Base-by-base conservation (phyloP, 2,888 invertebrate genomes). In the Andrena praecox region DNA sequence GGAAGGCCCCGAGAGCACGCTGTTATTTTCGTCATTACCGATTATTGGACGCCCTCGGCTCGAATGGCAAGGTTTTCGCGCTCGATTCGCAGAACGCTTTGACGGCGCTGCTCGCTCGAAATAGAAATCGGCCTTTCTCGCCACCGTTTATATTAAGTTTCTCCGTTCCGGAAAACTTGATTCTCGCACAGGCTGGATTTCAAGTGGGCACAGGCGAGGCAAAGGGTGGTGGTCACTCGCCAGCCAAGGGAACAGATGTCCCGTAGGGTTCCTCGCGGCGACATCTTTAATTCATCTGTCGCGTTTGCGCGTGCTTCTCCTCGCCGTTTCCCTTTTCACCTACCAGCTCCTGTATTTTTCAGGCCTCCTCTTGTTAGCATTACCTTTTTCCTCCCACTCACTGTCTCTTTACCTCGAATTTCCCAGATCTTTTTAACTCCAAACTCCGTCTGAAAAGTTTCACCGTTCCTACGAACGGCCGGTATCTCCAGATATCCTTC, bases 101-200 rank as follows among this genome's bases (percentile, higher is more conserved):
- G 24, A 54, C 60, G 29, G 20, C 70, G 70, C 42, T 16, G 29
- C 64, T 42, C 24, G 12, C 52, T 67, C 33, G 79, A 78, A 78
- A 78, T 78, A 78, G 78, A 78, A 78, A 74, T 78, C 78, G 67
- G 62, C 74, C 78, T 74, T 78, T 73, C 78, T 63, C 66, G 73
- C 20, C 77, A 56, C 31, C 63, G 42, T 63, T 52, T 59, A 50
- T 60, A 72, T 62, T 48, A 63, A 74, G 68, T 78, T 78, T 78
- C 78, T 64, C 75, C 63, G 67, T 78, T 63, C 27, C 74, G 68
- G 54, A 77, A 77, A 67, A 72, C 72, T 35, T 59, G 35, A 59
- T 73, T 62, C 71, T 66, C 66, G 48, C 33, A 10, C 56, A 24
- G 42, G 60, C n/a, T 52, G 68, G 60, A 62, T 68, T 75, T 59